Evolutionary conservation across 2,888 invertebrate genomes (phyloP), one percentile per base, ranked within the genome.

Genomic region (Neria commutata): DNA sequence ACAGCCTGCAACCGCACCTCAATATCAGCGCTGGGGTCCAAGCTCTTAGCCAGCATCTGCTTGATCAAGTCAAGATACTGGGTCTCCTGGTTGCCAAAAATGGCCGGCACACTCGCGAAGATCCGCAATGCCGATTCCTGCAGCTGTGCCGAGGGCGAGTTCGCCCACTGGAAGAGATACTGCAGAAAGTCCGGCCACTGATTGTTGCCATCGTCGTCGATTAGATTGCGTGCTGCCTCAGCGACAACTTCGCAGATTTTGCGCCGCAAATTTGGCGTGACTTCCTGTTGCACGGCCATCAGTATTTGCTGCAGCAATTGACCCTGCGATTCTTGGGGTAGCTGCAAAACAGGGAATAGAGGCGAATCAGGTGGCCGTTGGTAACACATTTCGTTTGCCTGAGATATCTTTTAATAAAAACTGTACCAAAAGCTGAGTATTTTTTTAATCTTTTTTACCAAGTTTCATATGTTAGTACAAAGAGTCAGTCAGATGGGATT

Each of bases 171-270:
- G 83, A 98, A 98, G 76, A 99, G 86, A 80, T 97, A 98, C 81
- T 91, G 90, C 65, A 99, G 85, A 78, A 98, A 94, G 80, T 98
- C 97, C 10, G 95, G 95, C 98, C 98, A 98, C 68, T 91, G 91
- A 83, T 96, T 97, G 78, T 92, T 94, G 52, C 96, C 95, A 78
- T 95, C 95, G 71, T 97, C 97, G 76, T 97, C 97, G 67, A 98
- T 90, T 65, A 95, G 86, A 84, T 95, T 96, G 73, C 97, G 86
- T 4, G 97, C 96, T 51, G 97, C 87, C 84, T 99, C 98, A n/a
- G 98, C 93, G 34, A 92, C 91, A 54, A 96, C 92, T 81, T 99
- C 98, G 81, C 96, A 96, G 48, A 97, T 89, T 86, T 98, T 98
- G 66, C 93, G 90, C 56, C 96, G 86, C 61, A 94, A 84, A 64